Evolutionary conservation across 2,797 vertebrate species (phyloP).

Genomic region (Tadarida brasiliensis): DNA sequence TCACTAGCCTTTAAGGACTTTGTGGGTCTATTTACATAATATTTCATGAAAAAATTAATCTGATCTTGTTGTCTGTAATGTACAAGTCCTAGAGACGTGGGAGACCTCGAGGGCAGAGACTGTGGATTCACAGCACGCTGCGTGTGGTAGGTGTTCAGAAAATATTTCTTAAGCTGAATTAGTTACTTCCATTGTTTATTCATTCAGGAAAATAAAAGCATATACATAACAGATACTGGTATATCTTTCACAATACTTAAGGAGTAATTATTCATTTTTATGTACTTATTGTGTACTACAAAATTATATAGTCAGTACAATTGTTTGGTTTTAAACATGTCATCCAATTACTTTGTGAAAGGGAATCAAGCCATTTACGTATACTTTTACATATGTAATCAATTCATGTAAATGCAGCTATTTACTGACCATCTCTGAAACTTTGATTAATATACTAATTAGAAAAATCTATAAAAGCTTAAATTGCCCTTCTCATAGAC

Average conservation of each 20-base stretch:
- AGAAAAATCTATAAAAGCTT: slow-evolving; percentile 24
- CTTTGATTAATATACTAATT: slow-evolving; percentile 45
- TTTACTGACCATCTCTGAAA: background rate
- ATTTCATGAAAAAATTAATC: slow-evolving; percentile 2
- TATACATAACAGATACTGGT: background rate
- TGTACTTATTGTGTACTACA: background rate
- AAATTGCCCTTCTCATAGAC: background rate
- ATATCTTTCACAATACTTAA: slow-evolving; percentile 20
- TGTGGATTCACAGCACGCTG: background rate
- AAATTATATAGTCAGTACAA: background rate
- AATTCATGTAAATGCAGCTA: background rate
- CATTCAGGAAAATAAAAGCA: slow-evolving; percentile 10
- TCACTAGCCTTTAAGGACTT: background rate
- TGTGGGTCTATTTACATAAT: background rate
- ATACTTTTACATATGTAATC: background rate
- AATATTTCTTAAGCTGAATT: background rate
- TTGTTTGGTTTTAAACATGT: background rate
- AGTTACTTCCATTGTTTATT: background rate
- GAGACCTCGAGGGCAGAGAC: background rate
- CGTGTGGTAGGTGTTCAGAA: background rate
- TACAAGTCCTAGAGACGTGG: background rate
- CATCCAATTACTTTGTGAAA: slow-evolving; percentile 31
- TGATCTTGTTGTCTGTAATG: background rate
- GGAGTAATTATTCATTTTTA: slow-evolving; percentile 19
- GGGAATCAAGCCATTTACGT: background rate